A percentile compares a stretch with the other conserved stretches of the same genome.
These are phyloP conservation scores for Allygus modestus DNA, from an alignment of 2,888 invertebrate genomes.

Conservation along the genomic window DNA sequence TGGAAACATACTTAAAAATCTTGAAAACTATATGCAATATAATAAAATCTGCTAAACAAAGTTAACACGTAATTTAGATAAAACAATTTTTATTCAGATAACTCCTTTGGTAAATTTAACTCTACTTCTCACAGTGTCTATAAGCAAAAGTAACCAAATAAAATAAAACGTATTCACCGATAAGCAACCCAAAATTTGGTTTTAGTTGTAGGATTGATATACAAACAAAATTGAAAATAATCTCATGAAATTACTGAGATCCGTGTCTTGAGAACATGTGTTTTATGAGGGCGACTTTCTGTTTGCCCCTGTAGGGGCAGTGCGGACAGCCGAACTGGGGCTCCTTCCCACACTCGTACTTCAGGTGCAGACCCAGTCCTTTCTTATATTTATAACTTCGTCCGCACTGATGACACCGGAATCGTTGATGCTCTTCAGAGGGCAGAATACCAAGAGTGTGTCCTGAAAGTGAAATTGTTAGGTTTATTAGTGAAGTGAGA, in stretches of 20 bases:
- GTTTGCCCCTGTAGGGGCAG: conserved; percentile 62
- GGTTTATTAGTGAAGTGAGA: background rate
- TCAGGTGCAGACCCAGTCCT: conserved; percentile 64
- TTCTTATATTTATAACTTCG: conserved; percentile 65
- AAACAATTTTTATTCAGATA: too few relatives aligned
- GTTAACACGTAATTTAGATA: too few relatives aligned
- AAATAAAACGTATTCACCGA: too few relatives aligned
- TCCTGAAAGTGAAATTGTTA: background rate
- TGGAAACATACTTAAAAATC: too few relatives aligned
- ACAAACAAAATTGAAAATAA: background rate
- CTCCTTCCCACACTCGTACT: conserved; percentile 71
- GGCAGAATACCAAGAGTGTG: background rate
- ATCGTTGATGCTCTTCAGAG: background rate
- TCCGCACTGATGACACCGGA: conserved; percentile 33
- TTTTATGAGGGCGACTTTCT: conserved; percentile 20
- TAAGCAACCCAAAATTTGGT: too few relatives aligned
- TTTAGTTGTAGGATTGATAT: too few relatives aligned
- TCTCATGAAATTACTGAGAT: background rate
- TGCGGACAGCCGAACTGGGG: conserved; percentile 64
- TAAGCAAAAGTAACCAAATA: too few relatives aligned
- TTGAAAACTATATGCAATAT: too few relatives aligned
- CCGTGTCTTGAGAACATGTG: conserved; percentile 53
- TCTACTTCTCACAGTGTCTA: background rate
- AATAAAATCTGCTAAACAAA: too few relatives aligned
- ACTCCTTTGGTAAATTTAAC: too few relatives aligned